phyloP scores from a whole-genome alignment of 2,113 vertebrate genomes.

The human (Homo sapiens) region DNA sequence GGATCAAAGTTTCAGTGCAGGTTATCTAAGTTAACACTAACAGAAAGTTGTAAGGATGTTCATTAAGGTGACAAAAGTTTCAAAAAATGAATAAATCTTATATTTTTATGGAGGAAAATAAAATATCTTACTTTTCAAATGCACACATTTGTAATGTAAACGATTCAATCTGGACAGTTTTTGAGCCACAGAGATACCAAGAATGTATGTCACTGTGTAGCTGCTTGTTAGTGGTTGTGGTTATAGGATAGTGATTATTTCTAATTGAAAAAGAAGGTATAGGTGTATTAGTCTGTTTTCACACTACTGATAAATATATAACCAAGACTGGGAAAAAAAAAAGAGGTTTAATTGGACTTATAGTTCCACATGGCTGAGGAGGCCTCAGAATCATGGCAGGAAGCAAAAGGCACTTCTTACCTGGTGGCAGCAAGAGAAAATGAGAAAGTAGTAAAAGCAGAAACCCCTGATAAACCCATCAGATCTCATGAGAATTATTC shows the following conservation, averaged over 20 bases:
- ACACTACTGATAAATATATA: no score
- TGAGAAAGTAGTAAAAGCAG: no score
- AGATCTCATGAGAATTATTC: no score
- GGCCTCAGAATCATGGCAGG: no score
- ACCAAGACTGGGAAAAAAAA: rapidly evolving
- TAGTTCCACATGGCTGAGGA: no score
- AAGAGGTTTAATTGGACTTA: no score
- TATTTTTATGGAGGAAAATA: conserved; percentile 61
- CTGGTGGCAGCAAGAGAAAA: no score
- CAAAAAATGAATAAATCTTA: conserved; percentile 2
- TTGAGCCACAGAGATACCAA: conserved; percentile 24
- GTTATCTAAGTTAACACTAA: conserved; percentile 28
- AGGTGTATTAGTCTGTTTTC: no score
- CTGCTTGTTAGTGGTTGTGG: background rate
- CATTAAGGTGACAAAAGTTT: conserved; percentile 50
- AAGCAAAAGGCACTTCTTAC: no score
- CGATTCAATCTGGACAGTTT: background rate
- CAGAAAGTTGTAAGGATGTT: conserved; percentile 43
- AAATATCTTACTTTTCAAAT: conserved; percentile 41
- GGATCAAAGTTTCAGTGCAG: conserved; percentile 65
- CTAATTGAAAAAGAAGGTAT: conserved; percentile 26
- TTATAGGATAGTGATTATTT: background rate
- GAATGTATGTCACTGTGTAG: background rate
- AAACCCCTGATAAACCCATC: no score
- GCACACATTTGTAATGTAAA: conserved; percentile 47